phyloP scores from a whole-genome alignment of 2,888 invertebrate species.

The Gryllus longicercus region DNA sequence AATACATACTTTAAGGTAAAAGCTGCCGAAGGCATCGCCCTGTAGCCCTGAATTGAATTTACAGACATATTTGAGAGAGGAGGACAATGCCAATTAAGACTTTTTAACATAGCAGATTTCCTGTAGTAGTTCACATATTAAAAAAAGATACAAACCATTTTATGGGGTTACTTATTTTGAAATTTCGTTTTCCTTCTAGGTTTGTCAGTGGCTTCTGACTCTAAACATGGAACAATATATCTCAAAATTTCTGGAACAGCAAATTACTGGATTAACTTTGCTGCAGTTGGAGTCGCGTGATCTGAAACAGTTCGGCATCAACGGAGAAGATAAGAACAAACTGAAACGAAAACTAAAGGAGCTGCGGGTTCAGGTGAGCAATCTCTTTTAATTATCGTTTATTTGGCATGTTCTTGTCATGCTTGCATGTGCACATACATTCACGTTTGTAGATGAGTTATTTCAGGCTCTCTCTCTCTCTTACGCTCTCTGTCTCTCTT shows the following conservation, averaged over 20 bases:
- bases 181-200: conserved; percentile 53
- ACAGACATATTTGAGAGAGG: too few species aligned
- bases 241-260: conserved; percentile 80
- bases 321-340: conserved; percentile 74
- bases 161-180: neutral
- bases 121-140: too few species aligned
- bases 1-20: too few species aligned
- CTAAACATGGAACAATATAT: conserved; percentile 80
- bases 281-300: conserved; percentile 86
- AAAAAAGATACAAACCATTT: neutral
- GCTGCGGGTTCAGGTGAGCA: conserved; percentile 64
- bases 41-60: too few species aligned
- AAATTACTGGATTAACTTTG: conserved; percentile 82
- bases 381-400: neutral
- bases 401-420: too few species aligned
- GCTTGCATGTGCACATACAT: too few species aligned
- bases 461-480: too few species aligned
- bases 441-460: too few species aligned
- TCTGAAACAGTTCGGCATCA: conserved; percentile 80
- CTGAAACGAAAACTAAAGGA: conserved; percentile 84
- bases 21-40: too few species aligned
- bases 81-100: too few species aligned
- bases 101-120: too few species aligned
- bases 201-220: conserved; percentile 87
- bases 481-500: too few species aligned